Base-by-base conservation (phyloP, 2,113 vertebrate genomes). In the Globicephala melas region DNA sequence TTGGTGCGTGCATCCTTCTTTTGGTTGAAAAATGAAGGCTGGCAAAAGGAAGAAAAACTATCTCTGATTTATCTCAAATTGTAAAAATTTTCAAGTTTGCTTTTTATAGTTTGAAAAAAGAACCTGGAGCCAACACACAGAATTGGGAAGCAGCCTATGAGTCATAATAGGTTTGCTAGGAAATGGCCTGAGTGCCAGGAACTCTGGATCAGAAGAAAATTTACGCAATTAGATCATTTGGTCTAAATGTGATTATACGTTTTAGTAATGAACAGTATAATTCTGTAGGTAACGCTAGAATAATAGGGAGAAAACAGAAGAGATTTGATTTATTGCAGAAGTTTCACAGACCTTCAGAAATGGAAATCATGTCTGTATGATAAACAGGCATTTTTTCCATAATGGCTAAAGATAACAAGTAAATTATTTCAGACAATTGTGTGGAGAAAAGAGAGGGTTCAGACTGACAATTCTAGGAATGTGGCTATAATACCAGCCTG, bases 171-270 rank as follows among this genome's bases (percentile, higher is more conserved):
- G 60, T 70, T 97, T 97, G 96, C 91, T 92, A 97, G 95, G 94
- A 98, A 98, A 93, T 81, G 95, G n/a, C 36, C 87, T 2, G 0
- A 93, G 36, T 97, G 94, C 95, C 95, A 97, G 91, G 95, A 97
- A 97, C 83, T 87, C 67, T 28, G 74, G 91, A 97, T 94, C 89
- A 76, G 94, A 96, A 74, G 95, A 90, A 96, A 96, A 95, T 94
- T n/a, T 95, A 94, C 82, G 86, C 93, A 97, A 94, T 97, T 92
- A 97, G 93, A 96, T 97, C 94, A 97, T 94, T 92, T 73, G 41
- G 18, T 36, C 96, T 89, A 95, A 97, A 96, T 94, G 36, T 36
- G 89, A 95, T 97, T 97, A 90, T 47, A n/a, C 20, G 74, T 90
- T 96, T 95, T 81, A 93, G 91, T 94, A 92, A 95, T 36, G 53